A percentile compares a stretch with the other conserved stretches of the same genome.
Conservation (phyloP, 2,888 invertebrate species). For the Stegana nigrithorax region DNA sequence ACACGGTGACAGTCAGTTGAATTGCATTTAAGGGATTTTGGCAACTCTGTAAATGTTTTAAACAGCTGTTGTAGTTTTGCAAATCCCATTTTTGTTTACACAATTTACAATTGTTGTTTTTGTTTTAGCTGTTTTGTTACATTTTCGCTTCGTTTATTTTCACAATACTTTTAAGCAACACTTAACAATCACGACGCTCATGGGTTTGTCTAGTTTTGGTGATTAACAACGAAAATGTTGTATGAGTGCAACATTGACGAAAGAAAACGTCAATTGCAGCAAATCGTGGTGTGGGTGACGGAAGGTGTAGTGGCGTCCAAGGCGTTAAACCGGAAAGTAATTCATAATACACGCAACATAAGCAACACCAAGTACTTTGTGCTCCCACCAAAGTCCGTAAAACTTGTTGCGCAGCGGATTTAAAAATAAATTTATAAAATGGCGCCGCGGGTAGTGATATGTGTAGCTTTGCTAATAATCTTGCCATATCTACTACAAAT, state of each 20-base stretch:
- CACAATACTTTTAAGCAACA: slow-evolving; percentile 28
- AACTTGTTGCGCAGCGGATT: slow-evolving; percentile 1
- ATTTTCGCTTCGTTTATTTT: slow-evolving; percentile 43
- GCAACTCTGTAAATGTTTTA: slow-evolving; percentile 23
- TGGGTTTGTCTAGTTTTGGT: slow-evolving; percentile 3
- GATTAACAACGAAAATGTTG: slow-evolving; percentile 41
- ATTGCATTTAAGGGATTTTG: neutral
- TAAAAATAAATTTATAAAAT: neutral
- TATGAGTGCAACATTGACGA: slow-evolving; percentile 26
- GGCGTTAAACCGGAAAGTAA: slow-evolving; percentile 43
- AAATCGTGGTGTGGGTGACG: slow-evolving; percentile 17
- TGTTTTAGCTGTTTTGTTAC: slow-evolving; percentile 40
- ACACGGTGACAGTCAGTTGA: too few species aligned
- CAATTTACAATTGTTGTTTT: slow-evolving; percentile 7
- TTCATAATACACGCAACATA: slow-evolving; percentile 33
- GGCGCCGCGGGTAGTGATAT: neutral
- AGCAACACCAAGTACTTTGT: slow-evolving; percentile 21
- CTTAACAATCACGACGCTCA: slow-evolving; percentile 33
- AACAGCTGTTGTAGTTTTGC: slow-evolving; percentile 30
- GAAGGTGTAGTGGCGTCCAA: neutral
- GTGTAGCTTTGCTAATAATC: slow-evolving; percentile 30
- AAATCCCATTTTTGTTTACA: slow-evolving; percentile 11
- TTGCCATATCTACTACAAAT: slow-evolving; percentile 17
- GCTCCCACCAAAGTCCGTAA: neutral
- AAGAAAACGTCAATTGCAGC: slow-evolving; percentile 16